Evolutionary conservation across 2,888 invertebrate genomes (phyloP), one percentile per base, ranked within the genome.

Genomic region (Seladonia tumulorum): DNA sequence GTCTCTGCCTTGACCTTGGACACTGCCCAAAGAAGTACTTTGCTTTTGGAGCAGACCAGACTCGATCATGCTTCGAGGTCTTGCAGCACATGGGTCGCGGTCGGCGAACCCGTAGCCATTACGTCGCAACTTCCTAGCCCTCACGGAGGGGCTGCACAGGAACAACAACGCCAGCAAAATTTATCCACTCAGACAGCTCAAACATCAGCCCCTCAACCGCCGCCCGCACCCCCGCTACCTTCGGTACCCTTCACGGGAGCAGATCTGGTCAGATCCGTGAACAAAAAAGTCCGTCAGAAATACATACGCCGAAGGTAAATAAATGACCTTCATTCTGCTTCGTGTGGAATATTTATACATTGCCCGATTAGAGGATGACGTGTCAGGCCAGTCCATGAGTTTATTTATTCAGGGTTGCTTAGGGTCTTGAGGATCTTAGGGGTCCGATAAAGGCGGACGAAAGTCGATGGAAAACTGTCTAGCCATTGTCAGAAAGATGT

Each of bases 11-110:
- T 96, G 86, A 96, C 96, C 1, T 94, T 97, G n/a, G 96, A 96
- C 89, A 95, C 96, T 39, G 93, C 96, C 70, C 91, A 91, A 53
- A 96, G 96, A 91, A 94, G 96, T 82, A 95, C 95, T 74, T 95
- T 96, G 25, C 95, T 96, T 86, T 93, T 96, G 75, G 96, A 96
- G 88, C 96, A 96, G 85, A 95, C 96, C 3, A 95, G 96, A 75
- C 95, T 97, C 85, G 97, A 97, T 81, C 96, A 96, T 82, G 96
- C 96, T 35, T 97, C 96, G 16, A 96, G 98, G 5, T 98, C 98
- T 0, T 98, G 98, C 95, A 98, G 98, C 88, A 98, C 98, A 0
- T 98, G 98, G 98, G 98, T 98, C 0, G 98, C 97, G 88, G 98
- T 98, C 4, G 98, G 98, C 0, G 97, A 97, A 93, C 91, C 93